Evolutionary conservation across 2,113 vertebrate genomes (phyloP).

Genomic region (Conger conger): DNA sequence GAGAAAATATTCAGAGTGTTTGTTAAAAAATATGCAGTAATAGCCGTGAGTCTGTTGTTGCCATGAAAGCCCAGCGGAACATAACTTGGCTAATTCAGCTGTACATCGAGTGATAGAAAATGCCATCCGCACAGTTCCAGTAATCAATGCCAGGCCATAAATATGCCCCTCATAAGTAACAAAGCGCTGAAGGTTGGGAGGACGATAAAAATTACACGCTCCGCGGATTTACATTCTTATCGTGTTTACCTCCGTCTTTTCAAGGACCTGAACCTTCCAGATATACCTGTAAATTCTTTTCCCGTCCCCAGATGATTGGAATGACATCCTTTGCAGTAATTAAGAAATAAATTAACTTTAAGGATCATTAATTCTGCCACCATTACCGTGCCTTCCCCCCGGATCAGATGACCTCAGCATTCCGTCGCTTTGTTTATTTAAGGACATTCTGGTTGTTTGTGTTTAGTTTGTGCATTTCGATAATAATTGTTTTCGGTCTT

Average conservation of each 20-base stretch:
- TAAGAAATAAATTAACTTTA: constrained; percentile 8
- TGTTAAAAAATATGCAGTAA: background rate
- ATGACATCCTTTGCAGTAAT: constrained; percentile 2
- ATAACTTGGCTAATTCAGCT: background rate
- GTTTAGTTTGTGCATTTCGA: background rate
- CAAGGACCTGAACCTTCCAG: background rate
- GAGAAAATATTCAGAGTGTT: background rate
- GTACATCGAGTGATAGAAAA: background rate
- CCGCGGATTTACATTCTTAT: constrained; percentile 1
- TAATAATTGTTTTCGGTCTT: background rate
- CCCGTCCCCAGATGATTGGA: background rate
- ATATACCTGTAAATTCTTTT: constrained; percentile 7
- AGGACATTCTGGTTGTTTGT: background rate
- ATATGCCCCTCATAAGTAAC: constrained; percentile 9
- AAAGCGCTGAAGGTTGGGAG: constrained; percentile 6
- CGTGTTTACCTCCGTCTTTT: background rate
- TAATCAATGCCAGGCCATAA: background rate
- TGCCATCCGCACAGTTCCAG: background rate
- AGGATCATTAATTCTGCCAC: background rate
- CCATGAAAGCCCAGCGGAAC: background rate
- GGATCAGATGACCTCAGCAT: background rate
- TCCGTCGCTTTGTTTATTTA: background rate
- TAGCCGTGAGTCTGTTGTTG: background rate
- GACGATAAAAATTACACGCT: background rate
- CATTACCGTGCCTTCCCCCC: background rate